Evolutionary conservation across 1,140 invertebrate genomes (phyloP), one percentile per base, ranked within the genome.

Genomic region (Aphelenchoides fujianensis): DNA sequence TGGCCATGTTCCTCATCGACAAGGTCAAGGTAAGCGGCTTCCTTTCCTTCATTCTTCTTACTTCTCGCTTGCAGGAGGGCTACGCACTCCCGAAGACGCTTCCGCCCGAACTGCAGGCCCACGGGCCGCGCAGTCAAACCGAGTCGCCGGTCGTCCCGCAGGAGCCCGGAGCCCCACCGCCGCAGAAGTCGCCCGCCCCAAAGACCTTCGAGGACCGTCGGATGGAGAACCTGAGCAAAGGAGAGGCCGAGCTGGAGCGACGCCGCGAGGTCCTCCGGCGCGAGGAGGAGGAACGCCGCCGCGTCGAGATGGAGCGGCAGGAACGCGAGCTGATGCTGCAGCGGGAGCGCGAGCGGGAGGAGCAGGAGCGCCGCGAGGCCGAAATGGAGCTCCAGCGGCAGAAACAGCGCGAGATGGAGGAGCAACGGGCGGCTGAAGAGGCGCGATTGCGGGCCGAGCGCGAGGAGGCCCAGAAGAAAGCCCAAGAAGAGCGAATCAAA

Each of bases 181-280:
- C 80, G 48, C 80, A 82, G 64, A 83, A 83, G 62, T 52, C 53
- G 3, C 59, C 71, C 31, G 67, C 80, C 32, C 64, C 80, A 2
- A 82, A 90, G 66, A 92, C 93, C 0, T 98, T 97, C 86, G 95
- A 98, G 85, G 95, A 98, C 85, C 93, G 94, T 85, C 88, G 95
- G 27, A 92, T 94, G 85, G 94, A 98, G 86, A 98, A 98, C 86
- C 95, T 93, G 87, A 95, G 96, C 69, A 93, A 95, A 83, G 96
- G 96, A 0, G 94, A 98, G 85, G 95, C 95, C 0, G 96, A 98
- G 86, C 86, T 99, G 54, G 95, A 98, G 82, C 87, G 92, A 71
- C 87, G 95, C 68, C 87, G 96, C 36, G 92, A 93, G 82, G 89
- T 93, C 36, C 84, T 97, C 1, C 85, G 91, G 69, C 86, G 88